phyloP scores from a whole-genome alignment of 2,113 vertebrate species.

The Cottus gobio region DNA sequence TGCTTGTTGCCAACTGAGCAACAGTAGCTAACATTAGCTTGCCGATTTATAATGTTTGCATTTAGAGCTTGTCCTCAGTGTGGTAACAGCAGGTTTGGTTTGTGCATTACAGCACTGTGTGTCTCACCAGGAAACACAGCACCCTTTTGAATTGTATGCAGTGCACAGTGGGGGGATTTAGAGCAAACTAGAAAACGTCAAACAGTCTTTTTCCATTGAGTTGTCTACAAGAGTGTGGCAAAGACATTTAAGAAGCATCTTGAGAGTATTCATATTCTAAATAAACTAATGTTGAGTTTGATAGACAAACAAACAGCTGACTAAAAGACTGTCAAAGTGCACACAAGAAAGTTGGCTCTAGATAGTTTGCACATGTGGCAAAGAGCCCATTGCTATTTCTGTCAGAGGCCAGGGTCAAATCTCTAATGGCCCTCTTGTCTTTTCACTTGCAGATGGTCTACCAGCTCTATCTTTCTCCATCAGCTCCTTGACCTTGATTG shows the following conservation, averaged over 20 bases:
- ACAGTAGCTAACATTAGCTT: background rate
- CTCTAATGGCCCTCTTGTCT: slow-evolving; percentile 48
- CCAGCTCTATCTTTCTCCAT: slow-evolving; percentile 96
- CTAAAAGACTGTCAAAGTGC: slow-evolving; percentile 30
- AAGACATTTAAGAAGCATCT: background rate
- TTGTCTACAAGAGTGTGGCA: background rate
- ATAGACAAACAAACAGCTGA: slow-evolving; percentile 2
- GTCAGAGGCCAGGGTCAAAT: slow-evolving; percentile 37
- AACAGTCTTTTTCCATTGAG: background rate
- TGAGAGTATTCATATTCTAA: background rate
- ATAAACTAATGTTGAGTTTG: background rate
- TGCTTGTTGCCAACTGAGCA: background rate
- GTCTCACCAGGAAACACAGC: slow-evolving; percentile 1
- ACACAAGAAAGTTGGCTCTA: slow-evolving; percentile 5
- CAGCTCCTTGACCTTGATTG: slow-evolving; percentile 97
- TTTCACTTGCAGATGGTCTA: slow-evolving; percentile 89
- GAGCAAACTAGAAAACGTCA: background rate
- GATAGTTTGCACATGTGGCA: slow-evolving; percentile 3
- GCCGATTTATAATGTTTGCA: background rate
- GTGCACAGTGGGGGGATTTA: background rate
- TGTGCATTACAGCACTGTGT: background rate
- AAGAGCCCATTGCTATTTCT: slow-evolving; percentile 16
- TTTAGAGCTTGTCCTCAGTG: background rate
- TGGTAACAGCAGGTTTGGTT: background rate
- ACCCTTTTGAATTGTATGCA: background rate